These are phyloP conservation scores for Glyphotaelius pellucidus DNA, from an alignment of 2,888 invertebrate species.

Conservation along the genomic window DNA sequence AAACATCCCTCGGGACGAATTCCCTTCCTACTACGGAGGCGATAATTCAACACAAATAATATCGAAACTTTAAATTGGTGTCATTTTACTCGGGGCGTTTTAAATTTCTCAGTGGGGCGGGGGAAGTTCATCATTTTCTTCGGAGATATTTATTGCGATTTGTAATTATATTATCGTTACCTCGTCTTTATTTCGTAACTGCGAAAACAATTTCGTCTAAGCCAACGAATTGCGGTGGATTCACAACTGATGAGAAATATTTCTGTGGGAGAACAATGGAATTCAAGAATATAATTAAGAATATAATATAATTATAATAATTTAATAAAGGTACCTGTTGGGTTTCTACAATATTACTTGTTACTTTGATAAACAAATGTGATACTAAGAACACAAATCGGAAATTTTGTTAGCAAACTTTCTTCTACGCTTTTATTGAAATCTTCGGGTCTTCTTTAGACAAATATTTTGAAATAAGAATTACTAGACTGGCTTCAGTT, in stretches of 20 bases:
- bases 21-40: neutral
- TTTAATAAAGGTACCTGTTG: neutral
- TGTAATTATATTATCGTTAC: slow-evolving; percentile 8
- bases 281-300: neutral
- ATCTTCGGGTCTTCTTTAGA: neutral
- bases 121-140: neutral
- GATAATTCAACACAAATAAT: slow-evolving; percentile 37
- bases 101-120: neutral
- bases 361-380: neutral
- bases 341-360: neutral
- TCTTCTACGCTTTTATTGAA: neutral
- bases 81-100: slow-evolving; percentile 35
- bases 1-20: neutral
- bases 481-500: neutral
- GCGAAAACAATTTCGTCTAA: neutral
- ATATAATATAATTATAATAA: neutral
- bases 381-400: neutral
- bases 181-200: neutral
- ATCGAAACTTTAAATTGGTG: slow-evolving; percentile 38
- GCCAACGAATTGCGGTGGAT: neutral
- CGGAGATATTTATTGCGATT: slow-evolving; percentile 30
- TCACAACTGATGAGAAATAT: neutral
- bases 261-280: neutral
- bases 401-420: neutral
- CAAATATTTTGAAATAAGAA: neutral